A percentile compares a stretch with the other conserved stretches of the same genome.
Evolutionary conservation across 2,888 invertebrate species (phyloP).

Genomic region (Habrosyne pyritoides): DNA sequence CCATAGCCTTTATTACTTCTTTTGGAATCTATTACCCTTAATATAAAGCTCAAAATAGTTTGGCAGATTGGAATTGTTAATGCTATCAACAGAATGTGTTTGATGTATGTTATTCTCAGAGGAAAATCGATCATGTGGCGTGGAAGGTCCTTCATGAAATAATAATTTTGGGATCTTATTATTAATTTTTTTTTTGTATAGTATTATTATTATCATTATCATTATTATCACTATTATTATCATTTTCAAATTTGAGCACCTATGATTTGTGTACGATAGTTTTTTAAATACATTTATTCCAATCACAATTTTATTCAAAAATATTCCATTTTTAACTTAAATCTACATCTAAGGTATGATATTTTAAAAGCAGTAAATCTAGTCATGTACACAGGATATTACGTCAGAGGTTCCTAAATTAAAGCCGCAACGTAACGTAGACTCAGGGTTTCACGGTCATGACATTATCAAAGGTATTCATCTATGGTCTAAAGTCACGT

Average conservation of each 20-base stretch:
- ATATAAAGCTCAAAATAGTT: neutral
- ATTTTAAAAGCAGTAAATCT: neutral
- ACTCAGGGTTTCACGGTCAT: neutral
- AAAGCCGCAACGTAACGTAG: neutral
- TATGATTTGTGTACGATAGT: too few relatives aligned
- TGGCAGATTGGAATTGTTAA: neutral
- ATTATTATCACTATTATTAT: neutral
- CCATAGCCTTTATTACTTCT: neutral
- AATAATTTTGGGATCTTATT: neutral
- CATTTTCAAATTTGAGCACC: too few relatives aligned
- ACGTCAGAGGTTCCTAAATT: neutral
- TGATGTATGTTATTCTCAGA: conserved; percentile 4
- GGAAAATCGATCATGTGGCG: conserved; percentile 1
- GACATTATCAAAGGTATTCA: conserved; percentile 1
- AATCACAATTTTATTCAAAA: too few relatives aligned
- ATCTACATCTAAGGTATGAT: neutral
- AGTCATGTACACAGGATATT: conserved; percentile 2
- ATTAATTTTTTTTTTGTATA: neutral
- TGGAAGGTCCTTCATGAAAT: neutral
- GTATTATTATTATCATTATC: neutral
- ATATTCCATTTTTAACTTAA: too few relatives aligned
- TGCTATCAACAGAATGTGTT: conserved; percentile 8
- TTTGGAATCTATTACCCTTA: neutral
- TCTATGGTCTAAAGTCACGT: neutral
- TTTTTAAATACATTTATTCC: too few relatives aligned